phyloP scores from a whole-genome alignment of 2,113 vertebrate species.

The Setophaga coronata region DNA sequence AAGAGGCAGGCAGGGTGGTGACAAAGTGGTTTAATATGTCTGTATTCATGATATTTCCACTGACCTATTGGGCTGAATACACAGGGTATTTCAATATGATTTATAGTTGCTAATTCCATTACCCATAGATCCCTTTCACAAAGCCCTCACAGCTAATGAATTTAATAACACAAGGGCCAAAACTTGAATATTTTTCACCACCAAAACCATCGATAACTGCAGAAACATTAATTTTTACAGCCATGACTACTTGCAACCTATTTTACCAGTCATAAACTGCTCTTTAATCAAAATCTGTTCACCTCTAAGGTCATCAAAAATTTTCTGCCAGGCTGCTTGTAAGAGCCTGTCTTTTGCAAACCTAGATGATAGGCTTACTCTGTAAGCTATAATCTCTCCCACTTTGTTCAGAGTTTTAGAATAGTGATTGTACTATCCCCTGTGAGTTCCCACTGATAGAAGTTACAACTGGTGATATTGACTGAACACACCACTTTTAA shows the following conservation, averaged over 20 bases:
- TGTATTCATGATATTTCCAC: background rate
- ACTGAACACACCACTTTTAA: conserved; percentile 31
- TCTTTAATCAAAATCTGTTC: conserved; percentile 56
- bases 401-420: background rate
- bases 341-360: conserved; percentile 18
- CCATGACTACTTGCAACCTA: background rate
- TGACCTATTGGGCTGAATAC: background rate
- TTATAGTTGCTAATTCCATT: conserved; percentile 35
- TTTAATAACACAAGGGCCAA: conserved; percentile 42
- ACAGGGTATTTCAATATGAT: conserved; percentile 23
- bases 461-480: background rate
- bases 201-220: background rate
- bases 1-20: background rate
- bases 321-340: conserved; percentile 24
- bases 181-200: conserved; percentile 9
- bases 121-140: conserved; percentile 8
- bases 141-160: conserved; percentile 42
- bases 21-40: conserved; percentile 4
- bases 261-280: conserved; percentile 46
- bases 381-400: conserved; percentile 3
- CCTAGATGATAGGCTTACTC: background rate
- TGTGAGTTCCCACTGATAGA: background rate
- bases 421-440: background rate
- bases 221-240: conserved; percentile 50
- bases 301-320: conserved; percentile 38